phyloP scores from a whole-genome alignment of 2,797 vertebrate genomes.

The Pseudochaenichthys georgianus region DNA sequence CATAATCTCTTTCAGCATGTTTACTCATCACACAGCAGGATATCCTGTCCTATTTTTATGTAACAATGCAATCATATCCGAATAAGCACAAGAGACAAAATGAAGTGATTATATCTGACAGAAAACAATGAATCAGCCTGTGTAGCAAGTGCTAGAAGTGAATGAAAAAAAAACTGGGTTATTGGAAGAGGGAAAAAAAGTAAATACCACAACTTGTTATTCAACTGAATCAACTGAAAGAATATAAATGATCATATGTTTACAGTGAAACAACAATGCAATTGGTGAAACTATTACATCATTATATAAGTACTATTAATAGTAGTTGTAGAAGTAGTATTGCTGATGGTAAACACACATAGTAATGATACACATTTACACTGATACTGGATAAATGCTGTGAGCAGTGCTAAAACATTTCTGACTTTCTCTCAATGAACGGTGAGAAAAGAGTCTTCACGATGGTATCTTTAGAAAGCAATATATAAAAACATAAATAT shows the following conservation, averaged over 20 bases:
- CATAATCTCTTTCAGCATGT: neutral
- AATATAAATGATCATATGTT: neutral
- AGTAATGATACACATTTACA: neutral
- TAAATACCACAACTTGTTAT: neutral
- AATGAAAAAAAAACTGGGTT: constrained; percentile 30
- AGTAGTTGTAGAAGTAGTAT: neutral
- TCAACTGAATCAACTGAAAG: neutral
- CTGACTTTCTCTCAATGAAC: neutral
- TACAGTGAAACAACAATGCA: neutral
- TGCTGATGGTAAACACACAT: neutral
- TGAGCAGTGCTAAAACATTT: neutral
- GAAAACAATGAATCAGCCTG: constrained; percentile 12
- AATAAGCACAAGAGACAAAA: constrained; percentile 8
- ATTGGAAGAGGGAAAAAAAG: constrained; percentile 2
- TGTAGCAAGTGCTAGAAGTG: constrained; percentile 14
- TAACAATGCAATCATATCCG: neutral
- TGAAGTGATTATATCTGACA: constrained; percentile 30
- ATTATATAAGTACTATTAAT: too few species aligned
- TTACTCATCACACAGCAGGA: neutral
- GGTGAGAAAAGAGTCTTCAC: constrained; percentile 1
- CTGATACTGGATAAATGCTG: neutral
- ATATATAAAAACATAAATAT: constrained; percentile 13
- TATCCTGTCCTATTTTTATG: neutral
- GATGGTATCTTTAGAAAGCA: constrained; percentile 7
- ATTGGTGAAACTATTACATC: neutral